Conservation (phyloP, 2,797 vertebrate species). For the Adrianichthys oophorus region DNA sequence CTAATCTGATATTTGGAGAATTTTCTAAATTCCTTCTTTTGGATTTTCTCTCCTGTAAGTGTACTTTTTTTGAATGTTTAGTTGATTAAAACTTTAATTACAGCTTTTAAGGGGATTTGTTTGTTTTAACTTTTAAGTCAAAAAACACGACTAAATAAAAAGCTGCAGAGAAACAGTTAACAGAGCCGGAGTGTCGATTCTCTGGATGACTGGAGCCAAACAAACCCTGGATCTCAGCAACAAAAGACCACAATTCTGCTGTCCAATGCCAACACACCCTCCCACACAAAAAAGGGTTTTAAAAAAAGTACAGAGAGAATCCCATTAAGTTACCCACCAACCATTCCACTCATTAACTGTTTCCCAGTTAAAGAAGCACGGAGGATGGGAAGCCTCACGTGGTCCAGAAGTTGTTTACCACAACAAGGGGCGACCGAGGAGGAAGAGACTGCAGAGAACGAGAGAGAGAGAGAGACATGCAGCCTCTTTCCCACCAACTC, state of each 20-base stretch:
- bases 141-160: not conserved
- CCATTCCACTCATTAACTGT: slow-evolving; percentile 50
- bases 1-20: no score
- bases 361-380: slow-evolving; percentile 29
- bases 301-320: slow-evolving; percentile 21
- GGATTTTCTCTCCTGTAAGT: not conserved
- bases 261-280: slow-evolving; percentile 9
- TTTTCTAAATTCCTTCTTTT: no score
- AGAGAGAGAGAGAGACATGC: slow-evolving; percentile 17
- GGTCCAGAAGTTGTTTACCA: slow-evolving; percentile 54
- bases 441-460: slow-evolving; percentile 28
- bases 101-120: no score
- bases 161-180: slow-evolving; percentile 56
- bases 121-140: no score
- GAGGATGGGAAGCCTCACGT: slow-evolving; percentile 19
- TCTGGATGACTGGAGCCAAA: slow-evolving; percentile 75
- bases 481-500: slow-evolving; percentile 51
- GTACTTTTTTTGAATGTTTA: not conserved
- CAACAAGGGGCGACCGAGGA: slow-evolving; percentile 42
- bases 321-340: slow-evolving; percentile 67
- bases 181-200: slow-evolving; percentile 40
- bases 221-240: slow-evolving; percentile 61
- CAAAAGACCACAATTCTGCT: slow-evolving; percentile 57
- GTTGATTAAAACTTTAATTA: not conserved
- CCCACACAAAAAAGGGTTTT: not conserved